Evolutionary conservation across 35 echinoderm and acorn worm genomes (phyloP), one percentile per base, ranked within the genome.

Genomic region (Apostichopus parvimensis): DNA sequence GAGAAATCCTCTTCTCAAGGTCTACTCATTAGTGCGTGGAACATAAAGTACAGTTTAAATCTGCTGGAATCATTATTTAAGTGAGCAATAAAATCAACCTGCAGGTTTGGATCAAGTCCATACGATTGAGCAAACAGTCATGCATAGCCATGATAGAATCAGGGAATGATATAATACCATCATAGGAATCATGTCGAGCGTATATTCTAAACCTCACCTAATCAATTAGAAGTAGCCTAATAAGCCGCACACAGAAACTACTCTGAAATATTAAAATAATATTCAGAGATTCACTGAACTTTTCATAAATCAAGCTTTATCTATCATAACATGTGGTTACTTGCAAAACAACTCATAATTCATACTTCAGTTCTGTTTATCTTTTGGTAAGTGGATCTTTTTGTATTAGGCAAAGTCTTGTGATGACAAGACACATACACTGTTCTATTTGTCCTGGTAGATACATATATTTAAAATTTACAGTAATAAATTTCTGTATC

Each of bases 371-470:
- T 75, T 75, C 6, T 75, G 71, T 75, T 75, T 75, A 75, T 22
- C 15, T 75, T 75, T 75, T 75, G 71, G 71, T 75, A 75, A 75
- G 71, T 75, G 71, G n/a, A 75, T 75, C 20, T 75, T 75, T 75
- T 75, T 7, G 71, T 18, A 75, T 75, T 18, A 75, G 7, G 13
- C 58, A 8, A 75, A 75, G 6, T n/a, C 71, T 75, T 75, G 12
- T 75, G 12, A 75, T 75, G 18, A 75, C 71, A 75, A 14, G 71
- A 18, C 71, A 75, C 71, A 7, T 1, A 18, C 14, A 18, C 71
- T 75, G n/a, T 75, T 75, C n/a, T 75, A 18, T n/a, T 75, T 22
- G 6, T 75, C 17, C 21, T 18, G 71, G 14, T 75, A 6, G 15
- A 75, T 22, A 24, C 71, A n/a, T 75, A 75, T 18, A 75, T 75